A percentile compares a stretch with the other conserved stretches of the same genome.
Conservation (phyloP, 2,797 vertebrate species). For the Gila robusta region DNA sequence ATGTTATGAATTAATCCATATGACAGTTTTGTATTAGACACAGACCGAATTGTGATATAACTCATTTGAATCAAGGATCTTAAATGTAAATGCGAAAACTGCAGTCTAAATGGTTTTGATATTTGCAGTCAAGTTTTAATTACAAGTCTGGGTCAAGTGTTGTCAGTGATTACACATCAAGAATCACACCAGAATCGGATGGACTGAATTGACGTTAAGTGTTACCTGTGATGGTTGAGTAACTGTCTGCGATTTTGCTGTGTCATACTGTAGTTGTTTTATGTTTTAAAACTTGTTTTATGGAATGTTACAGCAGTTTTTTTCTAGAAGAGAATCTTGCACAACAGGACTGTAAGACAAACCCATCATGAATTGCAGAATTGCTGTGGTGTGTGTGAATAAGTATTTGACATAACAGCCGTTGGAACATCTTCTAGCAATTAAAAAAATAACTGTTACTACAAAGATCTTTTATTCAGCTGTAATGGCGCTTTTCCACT, state of each 20-base stretch:
- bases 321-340: conserved; percentile 11
- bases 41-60: background rate
- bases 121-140: background rate
- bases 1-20: background rate
- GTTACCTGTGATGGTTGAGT: background rate
- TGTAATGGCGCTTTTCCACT: too few species aligned
- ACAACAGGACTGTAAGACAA: background rate
- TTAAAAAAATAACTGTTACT: conserved; percentile 26
- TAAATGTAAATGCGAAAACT: background rate
- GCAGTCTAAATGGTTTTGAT: background rate
- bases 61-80: background rate
- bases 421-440: conserved; percentile 20
- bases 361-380: conserved; percentile 21
- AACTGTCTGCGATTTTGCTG: background rate
- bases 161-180: background rate
- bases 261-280: background rate
- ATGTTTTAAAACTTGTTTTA: background rate
- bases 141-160: background rate
- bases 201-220: background rate
- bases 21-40: too few species aligned
- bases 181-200: background rate
- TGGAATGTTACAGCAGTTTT: background rate
- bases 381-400: conserved; percentile 36
- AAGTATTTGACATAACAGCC: background rate
- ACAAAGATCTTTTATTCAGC: conserved; percentile 42